Conservation (phyloP, 2,888 invertebrate species). For the Synergus laeviventris region DNA sequence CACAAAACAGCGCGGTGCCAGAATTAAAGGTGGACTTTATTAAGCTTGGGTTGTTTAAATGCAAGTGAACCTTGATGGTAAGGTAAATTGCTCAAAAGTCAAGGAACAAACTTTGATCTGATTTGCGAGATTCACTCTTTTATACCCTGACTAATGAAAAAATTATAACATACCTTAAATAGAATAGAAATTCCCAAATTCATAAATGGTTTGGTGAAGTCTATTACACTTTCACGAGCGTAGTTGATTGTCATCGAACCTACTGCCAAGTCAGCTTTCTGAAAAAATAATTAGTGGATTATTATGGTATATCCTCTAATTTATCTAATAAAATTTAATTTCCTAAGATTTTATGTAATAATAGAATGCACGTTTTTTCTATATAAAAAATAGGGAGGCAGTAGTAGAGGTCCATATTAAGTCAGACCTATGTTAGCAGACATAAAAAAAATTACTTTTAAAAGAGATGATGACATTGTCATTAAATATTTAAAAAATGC, state of each 20-base stretch:
- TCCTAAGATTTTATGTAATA: too few species aligned
- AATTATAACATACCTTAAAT: slow-evolving; percentile 81
- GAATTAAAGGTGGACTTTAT: slow-evolving; percentile 39
- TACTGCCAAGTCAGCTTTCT: slow-evolving; percentile 93
- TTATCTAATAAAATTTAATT: not conserved
- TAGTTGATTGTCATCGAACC: slow-evolving; percentile 94
- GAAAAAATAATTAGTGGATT: slow-evolving; percentile 48
- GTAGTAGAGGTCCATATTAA: too few species aligned
- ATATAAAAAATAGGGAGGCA: too few species aligned
- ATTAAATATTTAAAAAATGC: too few species aligned
- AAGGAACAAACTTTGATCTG: slow-evolving; percentile 11
- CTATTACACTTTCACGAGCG: slow-evolving; percentile 91
- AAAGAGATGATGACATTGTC: too few species aligned
- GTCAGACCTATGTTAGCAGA: too few species aligned
- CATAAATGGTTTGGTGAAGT: slow-evolving; percentile 95
- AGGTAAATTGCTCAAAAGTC: slow-evolving; percentile 32
- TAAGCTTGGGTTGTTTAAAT: slow-evolving; percentile 34
- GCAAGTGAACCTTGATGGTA: not conserved
- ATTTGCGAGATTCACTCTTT: slow-evolving; percentile 8
- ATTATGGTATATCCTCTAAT: not conserved
- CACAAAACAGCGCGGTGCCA: slow-evolving; percentile 35
- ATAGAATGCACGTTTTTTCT: too few species aligned
- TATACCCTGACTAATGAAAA: slow-evolving; percentile 13
- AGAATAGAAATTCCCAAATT: slow-evolving; percentile 92
- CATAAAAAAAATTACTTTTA: too few species aligned